Evolutionary conservation across 2,888 invertebrate species (phyloP), one percentile per base, ranked within the genome.

Genomic region (Lomographa bimaculata): DNA sequence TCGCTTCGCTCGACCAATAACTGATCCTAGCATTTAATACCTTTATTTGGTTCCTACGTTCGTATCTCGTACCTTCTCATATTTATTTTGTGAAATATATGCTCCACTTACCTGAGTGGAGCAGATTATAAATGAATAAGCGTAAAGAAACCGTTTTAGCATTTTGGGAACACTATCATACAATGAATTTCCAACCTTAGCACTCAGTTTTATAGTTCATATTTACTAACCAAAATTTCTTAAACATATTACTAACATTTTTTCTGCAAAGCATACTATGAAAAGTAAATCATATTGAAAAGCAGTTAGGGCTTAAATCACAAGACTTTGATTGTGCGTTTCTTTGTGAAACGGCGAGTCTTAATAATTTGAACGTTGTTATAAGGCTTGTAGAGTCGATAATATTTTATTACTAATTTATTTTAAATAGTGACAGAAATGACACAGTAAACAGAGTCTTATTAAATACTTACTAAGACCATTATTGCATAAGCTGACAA

Each of bases 121-220:
- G 35, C 32, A 18, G 5, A 20, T 29, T 23, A 20, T 19, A 39
- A 30, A 45, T 44, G 40, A 50, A 46, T 46, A 41, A 44, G 38
- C 44, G 39, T 28, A 38, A 28, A 32, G 29, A 35, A 46, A 36
- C 46, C 30, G 44, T 42, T 38, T 29, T 16, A 32, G 18, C n/a
- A n/a, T n/a, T n/a, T n/a, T n/a, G n/a, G n/a, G n/a, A 39, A 18
- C 26, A 19, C 25, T 14, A 25, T 38, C 27, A 3, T 7, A 12
- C 7, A 28, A 7, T 34, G 14, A 3, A 43, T 38, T 23, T n/a
- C 3, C 11, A 35, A 24, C 38, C 25, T 28, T 38, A 32, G 5
- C 5, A 1, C 5, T 5, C 19, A 6, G 14, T 8, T 5, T 24
- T 34, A 42, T 34, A 6, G 27, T 10, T 24, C 1, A 32, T 28